phyloP scores from a whole-genome alignment of 2,888 invertebrate species.

The Lordiphosa fenestrarum region DNA sequence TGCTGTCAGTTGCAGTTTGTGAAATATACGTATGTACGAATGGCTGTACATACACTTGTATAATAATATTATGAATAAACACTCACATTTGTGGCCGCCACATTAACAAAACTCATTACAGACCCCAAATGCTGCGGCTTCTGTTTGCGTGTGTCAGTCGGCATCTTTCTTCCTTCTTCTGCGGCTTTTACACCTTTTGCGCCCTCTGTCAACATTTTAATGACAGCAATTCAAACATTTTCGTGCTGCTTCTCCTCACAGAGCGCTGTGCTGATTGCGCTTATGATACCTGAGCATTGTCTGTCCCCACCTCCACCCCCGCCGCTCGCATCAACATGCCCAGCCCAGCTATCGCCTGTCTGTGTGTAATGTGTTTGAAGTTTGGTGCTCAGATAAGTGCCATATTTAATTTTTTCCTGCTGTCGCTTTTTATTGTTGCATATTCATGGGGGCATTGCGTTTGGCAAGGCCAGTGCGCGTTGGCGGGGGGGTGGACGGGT shows the following conservation, averaged over 20 bases:
- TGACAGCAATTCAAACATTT: slow-evolving; percentile 71
- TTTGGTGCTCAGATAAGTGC: slow-evolving; percentile 61
- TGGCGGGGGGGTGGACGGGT: background rate
- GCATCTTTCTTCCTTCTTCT: slow-evolving; percentile 23
- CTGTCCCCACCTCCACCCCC: slow-evolving; percentile 20
- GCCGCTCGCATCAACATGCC: background rate
- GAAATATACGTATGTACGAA: slow-evolving; percentile 3
- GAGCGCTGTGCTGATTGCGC: slow-evolving; percentile 49
- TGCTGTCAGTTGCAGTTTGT: slow-evolving; percentile 27
- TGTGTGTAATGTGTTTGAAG: slow-evolving; percentile 53
- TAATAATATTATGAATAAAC: slow-evolving; percentile 15
- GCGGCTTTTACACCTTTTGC: slow-evolving; percentile 66
- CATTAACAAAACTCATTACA: slow-evolving; percentile 64
- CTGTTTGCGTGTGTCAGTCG: background rate
- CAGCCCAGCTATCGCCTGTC: slow-evolving; percentile 9
- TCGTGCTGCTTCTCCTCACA: slow-evolving; percentile 19
- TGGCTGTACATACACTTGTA: slow-evolving; percentile 8
- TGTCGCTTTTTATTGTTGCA: slow-evolving; percentile 58
- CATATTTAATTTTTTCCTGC: slow-evolving; percentile 62
- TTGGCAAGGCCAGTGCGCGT: background rate
- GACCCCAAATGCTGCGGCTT: background rate
- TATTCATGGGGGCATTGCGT: slow-evolving; percentile 56
- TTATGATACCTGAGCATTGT: slow-evolving; percentile 62
- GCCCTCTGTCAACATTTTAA: slow-evolving; percentile 74
- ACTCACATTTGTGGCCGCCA: slow-evolving; percentile 49